Percentiles rank a stretch among this genome's conserved stretches.
phyloP scores from a whole-genome alignment of 92 coral and sea anemone species.

The Parazoanthus darwini region DNA sequence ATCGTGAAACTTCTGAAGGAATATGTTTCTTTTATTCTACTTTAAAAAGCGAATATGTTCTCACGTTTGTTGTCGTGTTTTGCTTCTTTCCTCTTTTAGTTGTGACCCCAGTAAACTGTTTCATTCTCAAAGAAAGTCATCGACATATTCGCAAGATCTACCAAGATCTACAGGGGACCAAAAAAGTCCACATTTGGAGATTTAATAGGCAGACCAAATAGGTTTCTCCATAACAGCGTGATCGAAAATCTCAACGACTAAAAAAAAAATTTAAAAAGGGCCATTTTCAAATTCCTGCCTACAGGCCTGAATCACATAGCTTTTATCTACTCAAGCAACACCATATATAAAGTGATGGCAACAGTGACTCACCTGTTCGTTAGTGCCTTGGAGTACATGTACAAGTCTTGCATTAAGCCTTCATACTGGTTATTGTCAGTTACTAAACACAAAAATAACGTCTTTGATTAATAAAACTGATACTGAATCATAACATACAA shows the following conservation, averaged over 20 bases:
- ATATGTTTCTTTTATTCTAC: background rate
- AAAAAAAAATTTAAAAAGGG: too few relatives aligned
- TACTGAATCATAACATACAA: too few relatives aligned
- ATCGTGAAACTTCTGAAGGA: background rate
- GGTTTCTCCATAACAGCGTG: too few relatives aligned
- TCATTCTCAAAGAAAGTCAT: too few relatives aligned
- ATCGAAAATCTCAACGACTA: too few relatives aligned
- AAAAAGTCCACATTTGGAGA: too few relatives aligned
- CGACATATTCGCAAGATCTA: background rate
- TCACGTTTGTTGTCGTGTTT: background rate
- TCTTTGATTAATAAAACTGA: too few relatives aligned
- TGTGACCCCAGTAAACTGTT: background rate
- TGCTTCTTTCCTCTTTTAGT: constrained; percentile 2
- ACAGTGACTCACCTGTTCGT: constrained; percentile 30
- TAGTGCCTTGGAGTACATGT: constrained; percentile 32
- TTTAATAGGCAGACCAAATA: too few relatives aligned
- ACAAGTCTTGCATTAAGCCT: constrained; percentile 32
- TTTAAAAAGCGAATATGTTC: constrained; percentile 12
- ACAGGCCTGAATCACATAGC: background rate
- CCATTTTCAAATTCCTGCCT: too few relatives aligned
- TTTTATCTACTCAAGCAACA: too few relatives aligned
- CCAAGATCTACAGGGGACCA: too few relatives aligned
- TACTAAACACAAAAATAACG: background rate
- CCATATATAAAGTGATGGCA: too few relatives aligned
- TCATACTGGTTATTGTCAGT: constrained; percentile 25